phyloP scores from a whole-genome alignment of 2,888 invertebrate genomes.

The Helicoverpa assulta region DNA sequence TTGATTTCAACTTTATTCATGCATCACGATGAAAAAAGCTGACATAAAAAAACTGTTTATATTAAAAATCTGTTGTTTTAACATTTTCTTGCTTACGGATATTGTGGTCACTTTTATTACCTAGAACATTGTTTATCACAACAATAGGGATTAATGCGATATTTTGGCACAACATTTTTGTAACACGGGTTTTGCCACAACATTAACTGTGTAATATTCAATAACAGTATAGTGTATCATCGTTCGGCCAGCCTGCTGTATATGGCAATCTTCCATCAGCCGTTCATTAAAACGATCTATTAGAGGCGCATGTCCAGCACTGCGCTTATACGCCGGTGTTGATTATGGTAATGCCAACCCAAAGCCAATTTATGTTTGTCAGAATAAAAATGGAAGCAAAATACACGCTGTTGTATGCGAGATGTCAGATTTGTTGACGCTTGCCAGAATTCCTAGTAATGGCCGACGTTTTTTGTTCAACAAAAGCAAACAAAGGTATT shows the following conservation, averaged over 20 bases:
- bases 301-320: constrained; percentile 21
- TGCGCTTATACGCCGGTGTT: constrained; percentile 24
- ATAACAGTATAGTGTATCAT: constrained; percentile 3
- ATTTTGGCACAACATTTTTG: constrained; percentile 33
- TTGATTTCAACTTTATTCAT: neutral
- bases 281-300: constrained; percentile 36
- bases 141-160: constrained; percentile 31
- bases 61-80: constrained; percentile 50
- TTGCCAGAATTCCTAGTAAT: constrained; percentile 40
- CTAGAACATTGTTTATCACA: constrained; percentile 37
- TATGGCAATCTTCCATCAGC: constrained; percentile 11
- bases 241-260: constrained; percentile 30
- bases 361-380: constrained; percentile 26
- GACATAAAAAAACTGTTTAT: constrained; percentile 47
- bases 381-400: constrained; percentile 39
- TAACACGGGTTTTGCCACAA: constrained; percentile 33
- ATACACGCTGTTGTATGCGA: constrained; percentile 30
- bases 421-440: constrained; percentile 43
- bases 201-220: constrained; percentile 34
- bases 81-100: constrained; percentile 67
- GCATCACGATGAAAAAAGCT: neutral
- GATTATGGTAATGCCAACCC: constrained; percentile 27
- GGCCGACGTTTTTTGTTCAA: constrained; percentile 24
- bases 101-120: constrained; percentile 72
- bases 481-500: constrained; percentile 3